Base-by-base conservation (phyloP, 2,888 invertebrate genomes). In the Pycnomerus fuliginosus region DNA sequence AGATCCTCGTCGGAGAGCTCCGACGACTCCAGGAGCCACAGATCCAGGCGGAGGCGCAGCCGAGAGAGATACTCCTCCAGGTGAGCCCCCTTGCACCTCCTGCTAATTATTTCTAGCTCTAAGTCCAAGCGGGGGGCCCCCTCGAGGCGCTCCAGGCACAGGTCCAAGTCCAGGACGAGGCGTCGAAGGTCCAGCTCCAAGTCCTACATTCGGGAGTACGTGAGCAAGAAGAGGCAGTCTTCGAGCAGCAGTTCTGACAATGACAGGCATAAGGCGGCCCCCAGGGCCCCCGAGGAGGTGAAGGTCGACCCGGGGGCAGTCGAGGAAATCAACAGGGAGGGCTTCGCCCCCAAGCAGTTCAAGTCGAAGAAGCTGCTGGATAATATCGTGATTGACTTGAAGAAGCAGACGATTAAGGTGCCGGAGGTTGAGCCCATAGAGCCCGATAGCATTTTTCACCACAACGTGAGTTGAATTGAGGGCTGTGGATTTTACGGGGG, bases 351-450 rank as follows among this genome's bases (percentile, higher is more conserved):
- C 1, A 81, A 80, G 53, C 62, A 70, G 46, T 78, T 77, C 56
- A 62, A 58, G 15, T 77, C 78, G 13, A 82, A 84, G 51, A 84
- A 81, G 53, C 76, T 80, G 22, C 74, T 79, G 2, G 80, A 82
- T 54, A 84, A 81, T 63, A 85, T 87, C 54, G 80, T 86, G 1
- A 87, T 87, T 48, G 86, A 88, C 62, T 76, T 87, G 37, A 79
- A 80, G 53, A 76, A 82, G 1, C 82, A 87, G 57, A 87, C 84
- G 13, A 83, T 87, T 31, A 82, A 79, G 53, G 73, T 87, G 8
- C 82, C 86, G 15, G 75, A 80, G 44, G 64, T 78, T 1, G 76
- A 77, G 33, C 70, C 74, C 2, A 72, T 76, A 39, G 77, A 76
- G 59, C 78, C 76, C 34, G 82, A 84, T 53, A 78, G 80, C 34